A percentile compares a stretch with the other conserved stretches of the same genome.
phyloP scores from a whole-genome alignment of 2,797 vertebrate genomes.

The Vultur gryphus region DNA sequence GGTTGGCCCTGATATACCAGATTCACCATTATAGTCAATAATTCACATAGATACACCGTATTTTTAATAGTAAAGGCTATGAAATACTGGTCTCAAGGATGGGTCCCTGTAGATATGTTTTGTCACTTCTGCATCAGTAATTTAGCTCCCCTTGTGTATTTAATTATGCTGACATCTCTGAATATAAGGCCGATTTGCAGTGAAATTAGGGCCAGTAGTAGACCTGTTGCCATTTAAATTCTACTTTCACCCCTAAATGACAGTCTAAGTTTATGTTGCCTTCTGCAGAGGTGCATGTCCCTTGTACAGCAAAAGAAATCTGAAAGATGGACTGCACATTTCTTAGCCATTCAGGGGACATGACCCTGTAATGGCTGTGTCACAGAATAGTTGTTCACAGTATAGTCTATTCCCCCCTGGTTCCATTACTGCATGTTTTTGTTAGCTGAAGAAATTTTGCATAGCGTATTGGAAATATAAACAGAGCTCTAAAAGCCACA shows the following conservation, averaged over 20 bases:
- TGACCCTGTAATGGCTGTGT: background rate
- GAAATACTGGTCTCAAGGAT: background rate
- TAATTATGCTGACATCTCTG: background rate
- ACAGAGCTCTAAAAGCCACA: constrained; percentile 26
- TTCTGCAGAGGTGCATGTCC: background rate
- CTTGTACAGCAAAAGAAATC: background rate
- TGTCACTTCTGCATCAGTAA: background rate
- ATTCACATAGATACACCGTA: background rate
- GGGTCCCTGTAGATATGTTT: background rate
- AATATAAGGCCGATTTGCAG: background rate
- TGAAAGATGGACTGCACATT: background rate
- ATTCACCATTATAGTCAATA: background rate
- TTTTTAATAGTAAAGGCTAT: background rate
- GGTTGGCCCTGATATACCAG: background rate
- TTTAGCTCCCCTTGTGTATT: background rate
- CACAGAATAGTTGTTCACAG: background rate
- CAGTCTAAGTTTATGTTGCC: background rate
- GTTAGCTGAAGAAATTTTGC: constrained; percentile 33
- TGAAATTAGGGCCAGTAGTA: background rate
- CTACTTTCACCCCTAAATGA: background rate
- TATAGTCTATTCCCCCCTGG: background rate
- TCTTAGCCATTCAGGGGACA: background rate
- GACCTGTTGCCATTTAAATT: background rate
- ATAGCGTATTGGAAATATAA: constrained; percentile 48
- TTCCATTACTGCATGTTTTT: background rate